A percentile compares a stretch with the other conserved stretches of the same genome.
Conservation (phyloP, 2,888 invertebrate species). For the Synergus laeviventris region DNA sequence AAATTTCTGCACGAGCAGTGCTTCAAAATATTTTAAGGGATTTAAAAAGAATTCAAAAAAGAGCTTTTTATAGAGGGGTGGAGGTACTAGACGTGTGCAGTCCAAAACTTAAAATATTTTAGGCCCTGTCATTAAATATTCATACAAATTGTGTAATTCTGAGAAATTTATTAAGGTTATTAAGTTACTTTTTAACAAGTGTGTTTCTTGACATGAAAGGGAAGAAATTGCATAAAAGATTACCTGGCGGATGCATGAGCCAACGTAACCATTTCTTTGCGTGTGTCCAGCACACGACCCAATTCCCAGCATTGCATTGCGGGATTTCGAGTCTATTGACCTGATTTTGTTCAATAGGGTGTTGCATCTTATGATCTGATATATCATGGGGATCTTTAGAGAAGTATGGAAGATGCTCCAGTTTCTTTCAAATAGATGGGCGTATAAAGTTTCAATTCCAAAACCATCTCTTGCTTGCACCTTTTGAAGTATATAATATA, state of each 20-base stretch:
- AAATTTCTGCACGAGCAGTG: too few species aligned
- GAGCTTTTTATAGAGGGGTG: too few species aligned
- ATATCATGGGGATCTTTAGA: neutral
- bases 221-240: slow-evolving; percentile 24
- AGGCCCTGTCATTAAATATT: neutral
- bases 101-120: too few species aligned
- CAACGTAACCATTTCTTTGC: slow-evolving; percentile 59
- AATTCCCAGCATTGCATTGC: slow-evolving; percentile 58
- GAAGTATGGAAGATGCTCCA: slow-evolving; percentile 30
- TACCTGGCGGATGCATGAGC: slow-evolving; percentile 51
- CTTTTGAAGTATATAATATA: neutral
- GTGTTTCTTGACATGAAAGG: neutral
- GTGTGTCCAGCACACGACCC: slow-evolving; percentile 69
- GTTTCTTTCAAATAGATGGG: neutral
- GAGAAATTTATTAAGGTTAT: neutral
- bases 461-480: neutral
- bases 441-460: neutral
- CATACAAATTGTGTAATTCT: neutral
- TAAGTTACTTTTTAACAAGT: neutral
- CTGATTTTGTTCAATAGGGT: slow-evolving; percentile 60
- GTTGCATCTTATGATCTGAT: slow-evolving; percentile 27
- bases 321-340: slow-evolving; percentile 58
- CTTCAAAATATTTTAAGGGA: too few species aligned
- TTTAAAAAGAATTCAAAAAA: too few species aligned
- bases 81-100: too few species aligned